Percentiles rank a stretch among this genome's conserved stretches.
Evolutionary conservation across 2,888 invertebrate genomes (phyloP).

Genomic region (Machimus rusticus): DNA sequence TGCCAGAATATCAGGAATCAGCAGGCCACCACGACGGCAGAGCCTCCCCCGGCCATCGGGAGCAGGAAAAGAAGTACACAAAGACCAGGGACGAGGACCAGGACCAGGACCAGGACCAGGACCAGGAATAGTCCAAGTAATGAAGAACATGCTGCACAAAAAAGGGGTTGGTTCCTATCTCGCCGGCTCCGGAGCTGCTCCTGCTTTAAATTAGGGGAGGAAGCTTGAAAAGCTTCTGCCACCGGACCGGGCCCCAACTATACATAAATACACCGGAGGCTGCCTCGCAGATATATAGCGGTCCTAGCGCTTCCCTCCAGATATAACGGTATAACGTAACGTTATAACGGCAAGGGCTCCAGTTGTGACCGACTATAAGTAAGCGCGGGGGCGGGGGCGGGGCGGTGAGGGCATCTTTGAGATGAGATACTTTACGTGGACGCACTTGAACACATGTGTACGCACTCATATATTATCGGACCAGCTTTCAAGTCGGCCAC

Average conservation of each 20-base stretch:
- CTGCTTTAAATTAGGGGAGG: constrained; percentile 39
- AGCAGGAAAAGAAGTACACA: constrained; percentile 17
- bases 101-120: neutral
- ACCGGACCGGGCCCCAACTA: neutral
- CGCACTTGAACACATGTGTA: constrained; percentile 39
- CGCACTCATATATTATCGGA: constrained; percentile 38
- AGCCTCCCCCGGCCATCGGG: neutral
- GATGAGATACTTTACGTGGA: constrained; percentile 41
- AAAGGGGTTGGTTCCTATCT: constrained; percentile 37
- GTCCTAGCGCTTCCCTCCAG: neutral
- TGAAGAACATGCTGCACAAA: constrained; percentile 35
- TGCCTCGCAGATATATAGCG: constrained; percentile 1
- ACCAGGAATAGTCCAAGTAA: constrained; percentile 27
- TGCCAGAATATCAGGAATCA: constrained; percentile 11
- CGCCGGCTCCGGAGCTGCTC: neutral
- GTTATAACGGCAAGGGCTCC: neutral
- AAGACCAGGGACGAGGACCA: constrained; percentile 4
- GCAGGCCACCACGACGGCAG: constrained; percentile 4
- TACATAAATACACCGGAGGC: constrained; percentile 16
- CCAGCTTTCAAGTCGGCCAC: constrained; percentile 25
- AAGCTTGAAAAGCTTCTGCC: constrained; percentile 27
- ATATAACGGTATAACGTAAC: neutral
- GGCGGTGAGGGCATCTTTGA: constrained; percentile 4
- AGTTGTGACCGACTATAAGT: constrained; percentile 41
- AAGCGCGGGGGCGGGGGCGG: neutral